Evolutionary conservation across 2,797 vertebrate species (phyloP), one percentile per base, ranked within the genome.

Genomic region (Eupleurogrammus muticus): DNA sequence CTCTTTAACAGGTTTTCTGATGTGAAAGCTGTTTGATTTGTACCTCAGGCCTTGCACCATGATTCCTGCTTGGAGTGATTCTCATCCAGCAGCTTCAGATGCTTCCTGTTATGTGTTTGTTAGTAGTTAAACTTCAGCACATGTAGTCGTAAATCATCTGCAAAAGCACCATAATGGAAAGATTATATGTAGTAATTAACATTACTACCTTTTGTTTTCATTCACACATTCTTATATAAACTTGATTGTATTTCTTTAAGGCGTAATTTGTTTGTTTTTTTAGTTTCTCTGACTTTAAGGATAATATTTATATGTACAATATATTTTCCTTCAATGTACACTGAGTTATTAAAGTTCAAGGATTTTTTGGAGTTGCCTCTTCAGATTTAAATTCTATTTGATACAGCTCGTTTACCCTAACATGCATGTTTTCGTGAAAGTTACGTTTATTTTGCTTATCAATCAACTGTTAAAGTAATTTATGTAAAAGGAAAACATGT

Each of bases 1-100:
- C 38, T 56, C 4, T 35, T 74, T 3, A 62, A 1, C 69, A 89
- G 89, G 84, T 73, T n/a, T 54, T 13, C 55, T 75, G 72, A 82
- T 77, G 69, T 89, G 77, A 86, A 42, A 10, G 6, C n/a, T 16
- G 48, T 16, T 20, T 20, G 24, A n/a, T 32, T 46, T 12, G 7
- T 28, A 28, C 28, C 28, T 28, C 28, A 3, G n/a, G 28, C 28
- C 28, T 12, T 1, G 19, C 21, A 23, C 32, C 10, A 20, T 2
- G 47, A n/a, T 52, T 9, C 34, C 57, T 11, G 28, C 13, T 8
- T n/a, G 17, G 14, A 38, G n/a, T 4, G 11, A 20, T 11, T 24
- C 35, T 0, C 1, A 1, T 52, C 6, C 9, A 1, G 20, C 19
- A 14, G 19, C 9, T 0, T 36, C 19, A 7, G 0, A 9, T 62